These are phyloP conservation scores for Tinamus guttatus DNA, from an alignment of 2,113 vertebrate species.

Conservation along the genomic window DNA sequence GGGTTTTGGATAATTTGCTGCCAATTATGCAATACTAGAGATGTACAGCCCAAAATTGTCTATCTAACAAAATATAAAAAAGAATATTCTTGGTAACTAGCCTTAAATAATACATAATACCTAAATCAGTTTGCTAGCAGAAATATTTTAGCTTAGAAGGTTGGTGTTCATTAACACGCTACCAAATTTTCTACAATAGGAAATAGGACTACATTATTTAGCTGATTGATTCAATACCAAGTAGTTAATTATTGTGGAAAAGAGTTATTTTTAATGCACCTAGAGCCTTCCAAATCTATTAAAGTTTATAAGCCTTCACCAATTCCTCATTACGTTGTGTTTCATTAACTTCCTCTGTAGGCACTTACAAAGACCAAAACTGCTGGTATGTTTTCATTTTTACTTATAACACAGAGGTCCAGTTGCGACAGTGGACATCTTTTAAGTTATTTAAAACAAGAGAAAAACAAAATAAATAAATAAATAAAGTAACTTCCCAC, in stretches of 20 bases:
- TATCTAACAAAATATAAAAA: slow-evolving; percentile 29
- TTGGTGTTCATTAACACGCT: background rate
- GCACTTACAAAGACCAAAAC: slow-evolving; percentile 1
- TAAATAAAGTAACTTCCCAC: background rate
- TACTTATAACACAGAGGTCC: background rate
- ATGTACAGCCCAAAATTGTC: slow-evolving; percentile 57
- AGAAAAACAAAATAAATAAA: background rate
- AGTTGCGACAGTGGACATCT: background rate
- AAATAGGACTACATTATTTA: background rate
- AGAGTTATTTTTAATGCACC: slow-evolving; percentile 19
- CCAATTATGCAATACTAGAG: slow-evolving; percentile 15
- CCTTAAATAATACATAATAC: slow-evolving; percentile 11
- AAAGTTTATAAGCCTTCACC: slow-evolving; percentile 37
- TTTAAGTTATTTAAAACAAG: background rate
- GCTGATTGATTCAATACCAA: slow-evolving; percentile 32
- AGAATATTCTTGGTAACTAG: background rate
- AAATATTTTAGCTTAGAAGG: background rate
- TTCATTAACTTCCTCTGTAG: slow-evolving; percentile 26
- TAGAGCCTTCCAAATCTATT: slow-evolving; percentile 45
- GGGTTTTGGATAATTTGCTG: slow-evolving; percentile 52
- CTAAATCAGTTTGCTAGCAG: background rate
- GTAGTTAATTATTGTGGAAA: slow-evolving; percentile 46
- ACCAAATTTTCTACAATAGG: slow-evolving; percentile 6
- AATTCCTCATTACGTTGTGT: background rate
- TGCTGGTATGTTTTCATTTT: background rate